Base-by-base conservation (phyloP, 2,797 vertebrate species). In the Neosilurus hyrtlii region DNA sequence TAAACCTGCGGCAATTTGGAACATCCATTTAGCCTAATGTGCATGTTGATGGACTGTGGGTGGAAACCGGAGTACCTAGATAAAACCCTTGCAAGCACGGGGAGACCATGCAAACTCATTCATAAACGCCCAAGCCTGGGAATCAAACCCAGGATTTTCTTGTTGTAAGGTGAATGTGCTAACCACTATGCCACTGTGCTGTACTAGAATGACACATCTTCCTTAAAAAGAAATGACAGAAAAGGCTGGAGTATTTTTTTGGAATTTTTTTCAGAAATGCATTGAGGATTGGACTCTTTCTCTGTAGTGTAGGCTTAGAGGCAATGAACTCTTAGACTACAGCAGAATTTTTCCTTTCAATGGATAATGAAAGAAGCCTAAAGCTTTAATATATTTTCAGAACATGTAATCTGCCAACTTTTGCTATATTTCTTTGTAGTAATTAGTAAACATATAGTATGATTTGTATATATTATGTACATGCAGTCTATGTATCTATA, bases 351-450 rank as follows among this genome's bases (percentile, higher is more conserved):
- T 22, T 12, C 10, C 4, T 67, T 20, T 9, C 7, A 2, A 37
- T 18, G 20, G 20, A 49, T 68, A 11, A 49, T 52, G 70, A 7
- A 72, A 52, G 65, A 37, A 63, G 51, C 54, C 68, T 78, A 79
- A 80, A 65, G 26, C 54, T 61, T 37, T 61, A n/a, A n/a, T 5
- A 43, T 43, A 43, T 43, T 43, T 43, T 43, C 8, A 5, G 43
- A 43, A 43, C 43, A 43, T 43, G 43, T 43, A 43, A 43, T 43
- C 8, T 43, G 43, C 8, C 43, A 43, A 84, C 81, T 86, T 82
- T 35, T 59, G 57, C 61, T 62, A 82, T 84, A 83, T 86, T 88
- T 81, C 59, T 71, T 56, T 74, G 79, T 85, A 88, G 84, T 90
- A 86, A 85, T 80, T 52, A 83, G 80, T 35, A 79, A 78, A 85